Evolutionary conservation across 2,113 vertebrate genomes (phyloP).

Genomic region (Meriones unguiculatus): DNA sequence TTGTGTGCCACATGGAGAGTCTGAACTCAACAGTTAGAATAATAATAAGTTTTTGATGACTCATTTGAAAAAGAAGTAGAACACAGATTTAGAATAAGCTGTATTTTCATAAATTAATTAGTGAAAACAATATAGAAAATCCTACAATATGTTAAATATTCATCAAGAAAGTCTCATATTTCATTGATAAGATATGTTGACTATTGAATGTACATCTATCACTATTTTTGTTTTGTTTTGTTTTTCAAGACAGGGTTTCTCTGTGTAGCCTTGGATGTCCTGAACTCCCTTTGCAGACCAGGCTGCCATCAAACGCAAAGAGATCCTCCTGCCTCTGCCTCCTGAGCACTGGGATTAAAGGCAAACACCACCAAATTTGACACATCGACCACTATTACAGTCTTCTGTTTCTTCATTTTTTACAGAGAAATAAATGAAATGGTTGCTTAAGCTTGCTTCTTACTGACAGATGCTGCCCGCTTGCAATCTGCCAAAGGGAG

Average conservation of each 20-base stretch:
- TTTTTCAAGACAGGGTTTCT: too few species aligned
- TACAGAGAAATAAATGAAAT: not conserved
- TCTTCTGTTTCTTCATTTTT: not conserved
- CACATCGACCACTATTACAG: not conserved
- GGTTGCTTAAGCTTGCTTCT: not conserved
- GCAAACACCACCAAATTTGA: too few species aligned
- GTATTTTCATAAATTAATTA: slow-evolving; percentile 8
- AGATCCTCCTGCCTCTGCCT: too few species aligned
- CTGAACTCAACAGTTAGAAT: not conserved
- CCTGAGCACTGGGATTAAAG: too few species aligned
- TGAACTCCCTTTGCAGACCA: too few species aligned
- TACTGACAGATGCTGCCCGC: not conserved
- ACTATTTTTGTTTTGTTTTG: not conserved
- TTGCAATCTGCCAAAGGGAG: not conserved
- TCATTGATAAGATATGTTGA: not conserved
- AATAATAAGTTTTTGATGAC: not conserved
- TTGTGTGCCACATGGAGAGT: not conserved
- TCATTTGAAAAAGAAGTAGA: not conserved
- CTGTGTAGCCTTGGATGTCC: too few species aligned
- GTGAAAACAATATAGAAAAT: not conserved
- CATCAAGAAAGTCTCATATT: not conserved
- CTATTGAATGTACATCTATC: not conserved
- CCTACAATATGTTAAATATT: not conserved
- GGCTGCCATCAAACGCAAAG: too few species aligned
- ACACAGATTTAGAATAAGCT: not conserved